Percentiles rank a stretch among this genome's conserved stretches.
Conservation (phyloP, 2,797 vertebrate genomes). For the Gambelia wislizenii region DNA sequence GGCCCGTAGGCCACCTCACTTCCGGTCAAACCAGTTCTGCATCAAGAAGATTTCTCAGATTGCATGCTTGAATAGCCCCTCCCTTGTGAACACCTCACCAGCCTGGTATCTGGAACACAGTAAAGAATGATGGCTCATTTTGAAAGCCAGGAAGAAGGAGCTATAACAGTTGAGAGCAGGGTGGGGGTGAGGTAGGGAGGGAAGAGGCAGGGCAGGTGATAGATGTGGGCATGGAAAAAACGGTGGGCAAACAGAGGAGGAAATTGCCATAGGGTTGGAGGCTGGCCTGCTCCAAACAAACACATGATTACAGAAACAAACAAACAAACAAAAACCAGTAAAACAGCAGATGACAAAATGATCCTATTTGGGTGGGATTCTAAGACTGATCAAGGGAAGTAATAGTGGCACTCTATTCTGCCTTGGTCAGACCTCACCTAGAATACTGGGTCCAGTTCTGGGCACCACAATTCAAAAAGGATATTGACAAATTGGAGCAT, state of each 20-base stretch:
- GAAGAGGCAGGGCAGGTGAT: too few species aligned
- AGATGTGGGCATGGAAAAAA: background rate
- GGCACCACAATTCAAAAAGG: too few species aligned
- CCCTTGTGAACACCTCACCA: constrained; percentile 18
- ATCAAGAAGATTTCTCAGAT: background rate
- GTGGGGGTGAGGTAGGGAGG: too few species aligned
- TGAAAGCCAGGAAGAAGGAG: background rate
- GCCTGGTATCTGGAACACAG: constrained; percentile 23
- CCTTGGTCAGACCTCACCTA: too few species aligned
- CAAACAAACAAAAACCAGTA: too few species aligned
- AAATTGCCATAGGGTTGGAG: background rate
- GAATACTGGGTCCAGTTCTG: too few species aligned
- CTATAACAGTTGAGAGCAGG: background rate
- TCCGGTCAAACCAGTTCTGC: constrained; percentile 42
- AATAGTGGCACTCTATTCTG: too few species aligned
- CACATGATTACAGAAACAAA: background rate
- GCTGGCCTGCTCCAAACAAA: background rate
- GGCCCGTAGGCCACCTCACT: background rate
- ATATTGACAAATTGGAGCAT: too few species aligned
- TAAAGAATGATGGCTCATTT: constrained; percentile 6
- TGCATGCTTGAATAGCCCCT: constrained; percentile 11
- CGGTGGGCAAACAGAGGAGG: background rate
- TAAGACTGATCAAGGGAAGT: too few species aligned
- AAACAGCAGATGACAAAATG: constrained; percentile 5
- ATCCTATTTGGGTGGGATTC: too few species aligned